Conservation (phyloP, 35 echinoderm and acorn worm genomes). For the Holothuria glaberrima region DNA sequence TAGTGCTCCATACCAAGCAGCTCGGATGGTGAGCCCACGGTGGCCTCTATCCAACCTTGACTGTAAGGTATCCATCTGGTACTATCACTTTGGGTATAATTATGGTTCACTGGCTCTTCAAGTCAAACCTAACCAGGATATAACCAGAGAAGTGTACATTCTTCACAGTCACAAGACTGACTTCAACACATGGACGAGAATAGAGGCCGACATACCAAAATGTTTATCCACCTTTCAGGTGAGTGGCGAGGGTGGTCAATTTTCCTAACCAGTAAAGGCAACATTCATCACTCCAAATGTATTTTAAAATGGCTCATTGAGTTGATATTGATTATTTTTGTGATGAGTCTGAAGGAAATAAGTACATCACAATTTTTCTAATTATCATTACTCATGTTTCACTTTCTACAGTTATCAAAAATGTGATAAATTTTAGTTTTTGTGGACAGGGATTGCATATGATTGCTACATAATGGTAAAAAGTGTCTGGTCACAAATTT, state of each 20-base stretch:
- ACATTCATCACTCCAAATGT: too few species aligned
- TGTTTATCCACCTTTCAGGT: conserved; percentile 2
- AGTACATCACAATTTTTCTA: too few species aligned
- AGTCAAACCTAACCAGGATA: background rate
- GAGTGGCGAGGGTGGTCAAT: background rate
- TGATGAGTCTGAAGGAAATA: too few species aligned
- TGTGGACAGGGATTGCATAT: too few species aligned
- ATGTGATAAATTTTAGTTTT: too few species aligned
- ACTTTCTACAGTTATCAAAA: too few species aligned
- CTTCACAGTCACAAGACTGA: background rate
- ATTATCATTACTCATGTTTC: too few species aligned
- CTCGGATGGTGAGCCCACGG: background rate
- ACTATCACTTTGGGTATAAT: conserved; percentile 9
- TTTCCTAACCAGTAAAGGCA: too few species aligned
- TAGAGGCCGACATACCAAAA: background rate
- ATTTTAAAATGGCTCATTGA: too few species aligned
- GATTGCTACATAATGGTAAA: too few species aligned
- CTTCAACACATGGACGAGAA: background rate
- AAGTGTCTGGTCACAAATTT: too few species aligned
- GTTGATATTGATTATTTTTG: too few species aligned
- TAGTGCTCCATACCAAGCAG: background rate
- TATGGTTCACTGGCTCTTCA: conserved; percentile 15
- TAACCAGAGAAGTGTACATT: background rate
- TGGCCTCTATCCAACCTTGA: background rate
- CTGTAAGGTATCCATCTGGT: background rate